phyloP scores from a whole-genome alignment of 2,888 invertebrate species.

The Himalopsyche japonica region DNA sequence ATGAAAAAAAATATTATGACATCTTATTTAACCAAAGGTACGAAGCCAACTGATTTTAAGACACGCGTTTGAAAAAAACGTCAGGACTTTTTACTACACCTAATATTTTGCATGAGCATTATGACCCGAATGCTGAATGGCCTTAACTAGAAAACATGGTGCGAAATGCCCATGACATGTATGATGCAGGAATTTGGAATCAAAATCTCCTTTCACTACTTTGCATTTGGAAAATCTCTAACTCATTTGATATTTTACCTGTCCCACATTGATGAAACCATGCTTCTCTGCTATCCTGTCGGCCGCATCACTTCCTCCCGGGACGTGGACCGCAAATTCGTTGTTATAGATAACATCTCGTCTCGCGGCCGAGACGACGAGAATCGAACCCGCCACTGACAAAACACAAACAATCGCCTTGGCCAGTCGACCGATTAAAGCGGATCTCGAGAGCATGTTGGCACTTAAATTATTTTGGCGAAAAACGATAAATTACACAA shows the following conservation, averaged over 20 bases:
- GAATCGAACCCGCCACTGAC: conserved; percentile 14
- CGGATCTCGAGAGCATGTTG: conserved; percentile 13
- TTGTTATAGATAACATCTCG: conserved; percentile 68
- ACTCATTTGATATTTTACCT: conserved; percentile 64
- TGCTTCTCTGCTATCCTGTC: conserved; percentile 78
- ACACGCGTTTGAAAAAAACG: too few species aligned
- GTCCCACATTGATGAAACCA: conserved; percentile 85
- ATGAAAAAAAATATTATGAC: too few species aligned
- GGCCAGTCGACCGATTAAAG: not conserved
- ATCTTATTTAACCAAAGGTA: too few species aligned
- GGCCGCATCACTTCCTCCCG: conserved; percentile 71
- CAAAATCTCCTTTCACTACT: too few species aligned
- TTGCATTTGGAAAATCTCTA: not conserved
- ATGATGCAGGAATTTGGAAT: too few species aligned
- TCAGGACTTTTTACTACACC: too few species aligned
- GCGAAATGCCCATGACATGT: too few species aligned
- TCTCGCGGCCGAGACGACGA: conserved; percentile 12
- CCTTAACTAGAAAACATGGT: too few species aligned
- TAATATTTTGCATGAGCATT: too few species aligned
- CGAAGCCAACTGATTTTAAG: too few species aligned
- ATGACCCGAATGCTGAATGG: too few species aligned
- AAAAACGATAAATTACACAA: not conserved
- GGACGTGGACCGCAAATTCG: conserved; percentile 85
- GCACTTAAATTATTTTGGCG: not conserved
- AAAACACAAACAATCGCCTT: conserved; percentile 7